Percentiles rank a stretch among this genome's conserved stretches.
Conservation (phyloP, 2,113 vertebrate genomes). For the Campylorhamphus procurvoides region DNA sequence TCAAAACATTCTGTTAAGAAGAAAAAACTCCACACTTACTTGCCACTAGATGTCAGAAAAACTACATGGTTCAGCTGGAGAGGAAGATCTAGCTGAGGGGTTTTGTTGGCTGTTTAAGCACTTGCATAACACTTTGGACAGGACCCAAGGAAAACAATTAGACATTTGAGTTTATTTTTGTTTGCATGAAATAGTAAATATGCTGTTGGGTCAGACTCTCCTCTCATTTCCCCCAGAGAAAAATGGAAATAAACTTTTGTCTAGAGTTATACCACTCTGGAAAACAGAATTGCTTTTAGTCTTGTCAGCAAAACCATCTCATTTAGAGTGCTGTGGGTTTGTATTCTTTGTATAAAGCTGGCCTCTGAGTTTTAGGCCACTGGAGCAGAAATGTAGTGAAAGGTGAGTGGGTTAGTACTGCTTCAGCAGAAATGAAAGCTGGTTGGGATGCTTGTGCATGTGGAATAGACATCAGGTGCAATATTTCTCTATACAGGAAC, state of each 20-base stretch:
- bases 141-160: conserved; percentile 43
- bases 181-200: conserved; percentile 46
- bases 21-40: not conserved
- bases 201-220: not conserved
- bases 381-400: not conserved
- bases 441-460: not conserved
- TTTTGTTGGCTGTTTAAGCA: not conserved
- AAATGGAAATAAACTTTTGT: conserved; percentile 24
- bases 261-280: not conserved
- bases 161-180: conserved; percentile 43
- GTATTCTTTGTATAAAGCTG: not conserved
- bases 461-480: not conserved
- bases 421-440: not conserved
- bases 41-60: conserved; percentile 77
- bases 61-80: not conserved
- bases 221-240: not conserved
- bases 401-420: not conserved
- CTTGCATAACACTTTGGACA: conserved; percentile 42
- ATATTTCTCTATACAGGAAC: not conserved
- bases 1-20: not conserved
- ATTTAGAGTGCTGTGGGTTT: not conserved
- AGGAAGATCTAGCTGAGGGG: not conserved
- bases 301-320: not conserved
- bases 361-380: not conserved
- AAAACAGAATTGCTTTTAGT: not conserved